A percentile compares a stretch with the other conserved stretches of the same genome.
These are phyloP conservation scores for Machaerirhynchus nigripectus DNA, from an alignment of 2,113 vertebrate genomes.

Conservation along the genomic window DNA sequence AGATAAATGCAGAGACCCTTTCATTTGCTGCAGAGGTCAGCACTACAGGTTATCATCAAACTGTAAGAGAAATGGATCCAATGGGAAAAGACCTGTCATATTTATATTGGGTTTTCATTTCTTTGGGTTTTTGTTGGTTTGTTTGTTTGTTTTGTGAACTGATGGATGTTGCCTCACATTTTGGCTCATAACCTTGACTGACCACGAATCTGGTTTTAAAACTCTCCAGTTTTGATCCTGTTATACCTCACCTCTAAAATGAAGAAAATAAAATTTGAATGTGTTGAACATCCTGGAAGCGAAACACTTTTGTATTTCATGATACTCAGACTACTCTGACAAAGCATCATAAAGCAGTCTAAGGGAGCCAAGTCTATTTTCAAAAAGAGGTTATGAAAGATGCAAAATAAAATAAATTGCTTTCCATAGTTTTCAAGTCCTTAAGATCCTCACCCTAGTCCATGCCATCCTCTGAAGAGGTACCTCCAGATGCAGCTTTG, in stretches of 20 bases:
- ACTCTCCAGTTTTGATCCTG: background rate
- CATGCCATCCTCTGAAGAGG: background rate
- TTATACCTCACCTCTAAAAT: background rate
- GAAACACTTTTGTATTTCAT: background rate
- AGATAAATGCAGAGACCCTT: background rate
- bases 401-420: background rate
- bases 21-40: background rate
- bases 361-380: background rate
- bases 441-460: background rate
- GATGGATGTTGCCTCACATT: background rate
- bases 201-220: background rate
- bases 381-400: background rate
- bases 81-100: background rate
- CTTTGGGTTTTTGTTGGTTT: accelerated
- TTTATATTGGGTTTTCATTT: background rate
- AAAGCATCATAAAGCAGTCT: background rate
- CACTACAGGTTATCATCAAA: background rate
- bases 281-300: background rate
- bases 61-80: background rate
- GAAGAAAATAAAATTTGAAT: background rate
- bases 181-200: background rate
- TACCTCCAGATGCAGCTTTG: background rate
- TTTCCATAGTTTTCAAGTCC: background rate
- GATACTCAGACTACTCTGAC: background rate
- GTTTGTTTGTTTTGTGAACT: background rate